These are phyloP conservation scores for Solea solea DNA, from an alignment of 2,113 vertebrate species.

Conservation along the genomic window DNA sequence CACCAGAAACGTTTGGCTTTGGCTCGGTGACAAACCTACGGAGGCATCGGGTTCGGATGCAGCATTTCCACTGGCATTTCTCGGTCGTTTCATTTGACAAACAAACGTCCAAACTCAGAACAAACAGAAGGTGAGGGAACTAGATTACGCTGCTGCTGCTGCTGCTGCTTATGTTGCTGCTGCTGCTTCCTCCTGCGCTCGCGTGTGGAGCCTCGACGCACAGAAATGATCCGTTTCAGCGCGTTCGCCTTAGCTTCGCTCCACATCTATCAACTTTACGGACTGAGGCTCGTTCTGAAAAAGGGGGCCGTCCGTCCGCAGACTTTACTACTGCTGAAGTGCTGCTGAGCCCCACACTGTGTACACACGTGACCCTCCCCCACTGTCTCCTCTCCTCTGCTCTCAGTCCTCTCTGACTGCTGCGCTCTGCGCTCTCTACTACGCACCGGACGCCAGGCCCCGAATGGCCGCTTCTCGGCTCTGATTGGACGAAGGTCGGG, in stretches of 20 bases:
- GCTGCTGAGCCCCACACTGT: slow-evolving; percentile 75
- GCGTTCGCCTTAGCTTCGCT: slow-evolving; percentile 15
- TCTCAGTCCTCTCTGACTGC: too few species aligned
- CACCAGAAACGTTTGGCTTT: slow-evolving; percentile 72
- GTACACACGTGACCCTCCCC: slow-evolving; percentile 86
- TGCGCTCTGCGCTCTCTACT: background rate
- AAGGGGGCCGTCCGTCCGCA: slow-evolving; percentile 68
- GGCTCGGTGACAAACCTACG: slow-evolving; percentile 72
- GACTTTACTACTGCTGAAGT: slow-evolving; percentile 76
- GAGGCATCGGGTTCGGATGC: slow-evolving; percentile 79
- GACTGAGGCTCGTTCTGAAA: slow-evolving; percentile 67
- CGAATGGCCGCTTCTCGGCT: slow-evolving; percentile 33
- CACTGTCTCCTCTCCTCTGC: slow-evolving; percentile 39
- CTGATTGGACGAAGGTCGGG: slow-evolving; percentile 67
- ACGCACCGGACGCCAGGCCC: slow-evolving; percentile 44
- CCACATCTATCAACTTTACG: slow-evolving; percentile 58
- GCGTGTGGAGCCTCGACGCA: background rate
- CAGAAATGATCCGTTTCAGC: background rate
- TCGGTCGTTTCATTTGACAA: slow-evolving; percentile 54
- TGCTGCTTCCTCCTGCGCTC: background rate
- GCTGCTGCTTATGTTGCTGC: slow-evolving; percentile 4
- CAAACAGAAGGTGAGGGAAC: background rate
- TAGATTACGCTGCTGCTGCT: slow-evolving; percentile 3
- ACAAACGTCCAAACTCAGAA: background rate
- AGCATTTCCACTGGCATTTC: slow-evolving; percentile 78